Conservation (phyloP, 2,888 invertebrate genomes). For the Lasioglossum pauxillum region DNA sequence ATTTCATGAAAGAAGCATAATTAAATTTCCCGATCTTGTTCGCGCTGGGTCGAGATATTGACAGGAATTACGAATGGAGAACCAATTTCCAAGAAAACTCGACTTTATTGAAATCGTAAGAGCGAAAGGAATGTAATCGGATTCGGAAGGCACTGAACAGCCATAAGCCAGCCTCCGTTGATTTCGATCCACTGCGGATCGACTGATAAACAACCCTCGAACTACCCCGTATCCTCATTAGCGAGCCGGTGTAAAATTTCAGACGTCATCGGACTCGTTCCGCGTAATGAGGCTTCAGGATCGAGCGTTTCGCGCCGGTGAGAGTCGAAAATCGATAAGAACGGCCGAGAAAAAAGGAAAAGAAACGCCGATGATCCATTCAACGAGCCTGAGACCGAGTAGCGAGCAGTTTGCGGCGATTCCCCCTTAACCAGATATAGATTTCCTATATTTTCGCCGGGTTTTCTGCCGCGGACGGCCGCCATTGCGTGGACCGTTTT, state of each 20-base stretch:
- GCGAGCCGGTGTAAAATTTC: conserved; percentile 10
- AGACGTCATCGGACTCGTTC: conserved; percentile 1
- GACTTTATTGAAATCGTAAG: too few relatives aligned
- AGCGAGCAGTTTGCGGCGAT: neutral
- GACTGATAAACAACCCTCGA: neutral
- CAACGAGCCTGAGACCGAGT: neutral
- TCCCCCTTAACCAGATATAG: neutral
- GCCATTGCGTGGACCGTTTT: neutral
- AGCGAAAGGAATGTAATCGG: neutral
- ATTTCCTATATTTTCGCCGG: conserved; percentile 9
- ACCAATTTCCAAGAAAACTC: neutral
- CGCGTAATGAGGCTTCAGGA: conserved; percentile 13
- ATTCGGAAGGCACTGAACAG: neutral
- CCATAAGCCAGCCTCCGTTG: neutral
- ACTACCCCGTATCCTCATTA: neutral
- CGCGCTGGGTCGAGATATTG: neutral
- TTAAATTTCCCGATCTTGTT: too few relatives aligned
- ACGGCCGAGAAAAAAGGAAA: neutral
- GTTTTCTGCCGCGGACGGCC: neutral
- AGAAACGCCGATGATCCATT: conserved; percentile 11
- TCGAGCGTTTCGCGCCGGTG: neutral
- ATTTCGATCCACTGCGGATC: neutral
- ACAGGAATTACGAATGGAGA: neutral
- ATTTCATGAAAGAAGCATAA: too few relatives aligned
- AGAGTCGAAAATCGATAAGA: neutral